Evolutionary conservation across 23 tunicate species (phyloP).

Genomic region (Halocynthia roretzi): DNA sequence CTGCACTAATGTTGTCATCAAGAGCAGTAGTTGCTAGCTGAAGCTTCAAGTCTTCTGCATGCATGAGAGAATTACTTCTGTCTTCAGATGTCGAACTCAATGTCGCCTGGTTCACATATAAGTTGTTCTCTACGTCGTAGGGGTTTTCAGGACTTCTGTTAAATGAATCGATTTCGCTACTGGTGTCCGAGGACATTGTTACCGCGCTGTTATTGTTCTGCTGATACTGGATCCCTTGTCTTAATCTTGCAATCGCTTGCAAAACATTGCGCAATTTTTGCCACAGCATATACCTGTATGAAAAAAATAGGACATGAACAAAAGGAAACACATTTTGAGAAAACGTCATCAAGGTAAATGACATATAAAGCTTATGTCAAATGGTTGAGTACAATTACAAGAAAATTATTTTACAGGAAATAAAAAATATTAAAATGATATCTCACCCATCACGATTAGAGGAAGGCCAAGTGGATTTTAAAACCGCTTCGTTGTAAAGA

Average conservation of each 20-base stretch:
- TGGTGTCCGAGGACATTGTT: background rate
- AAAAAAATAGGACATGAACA: slow-evolving; percentile 3
- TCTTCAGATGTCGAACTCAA: too few relatives aligned
- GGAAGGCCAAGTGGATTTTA: slow-evolving; percentile 85
- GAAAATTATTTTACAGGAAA: too few relatives aligned
- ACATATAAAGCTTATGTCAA: background rate
- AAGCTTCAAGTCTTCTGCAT: too few relatives aligned
- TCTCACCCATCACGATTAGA: slow-evolving; percentile 76
- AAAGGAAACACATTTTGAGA: too few relatives aligned
- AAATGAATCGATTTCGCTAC: slow-evolving; percentile 8
- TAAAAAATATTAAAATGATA: background rate
- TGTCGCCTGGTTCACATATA: too few relatives aligned
- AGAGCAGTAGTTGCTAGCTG: too few relatives aligned
- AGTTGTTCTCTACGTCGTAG: too few relatives aligned
- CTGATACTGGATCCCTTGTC: slow-evolving; percentile 17
- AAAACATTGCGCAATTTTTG: slow-evolving; percentile 74
- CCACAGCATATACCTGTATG: slow-evolving; percentile 83
- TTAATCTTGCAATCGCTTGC: slow-evolving; percentile 41
- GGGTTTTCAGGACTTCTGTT: background rate
- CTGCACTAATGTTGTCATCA: too few relatives aligned
- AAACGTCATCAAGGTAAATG: too few relatives aligned
- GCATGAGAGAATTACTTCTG: too few relatives aligned
- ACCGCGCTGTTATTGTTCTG: background rate
- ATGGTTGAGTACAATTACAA: background rate
- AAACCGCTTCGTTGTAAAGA: slow-evolving; percentile 83